Conservation (phyloP, 2,888 invertebrate species). For the Drosophila putrida region DNA sequence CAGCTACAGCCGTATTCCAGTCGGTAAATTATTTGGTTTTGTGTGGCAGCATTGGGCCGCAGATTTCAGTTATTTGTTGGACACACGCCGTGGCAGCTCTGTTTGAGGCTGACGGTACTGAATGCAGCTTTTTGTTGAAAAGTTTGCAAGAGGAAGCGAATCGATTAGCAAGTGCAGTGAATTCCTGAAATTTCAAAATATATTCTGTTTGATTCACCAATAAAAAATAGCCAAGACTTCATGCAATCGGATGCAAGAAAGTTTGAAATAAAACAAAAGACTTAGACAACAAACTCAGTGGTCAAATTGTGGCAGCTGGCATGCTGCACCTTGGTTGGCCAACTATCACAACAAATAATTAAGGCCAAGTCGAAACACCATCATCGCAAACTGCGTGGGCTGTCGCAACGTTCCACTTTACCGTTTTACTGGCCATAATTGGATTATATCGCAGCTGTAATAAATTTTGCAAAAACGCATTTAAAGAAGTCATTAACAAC, state of each 20-base stretch:
- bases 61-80: constrained; percentile 82
- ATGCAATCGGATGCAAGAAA: background rate
- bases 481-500: constrained; percentile 77
- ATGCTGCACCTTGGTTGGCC: constrained; percentile 39
- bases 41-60: constrained; percentile 78
- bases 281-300: constrained; percentile 65
- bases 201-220: background rate
- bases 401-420: constrained; percentile 48
- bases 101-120: constrained; percentile 67
- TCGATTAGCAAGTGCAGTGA: constrained; percentile 40
- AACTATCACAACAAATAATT: constrained; percentile 48
- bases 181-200: background rate
- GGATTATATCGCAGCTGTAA: constrained; percentile 62
- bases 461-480: constrained; percentile 48
- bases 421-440: constrained; percentile 58
- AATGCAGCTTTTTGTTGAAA: constrained; percentile 16
- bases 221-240: background rate
- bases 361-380: constrained; percentile 54
- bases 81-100: constrained; percentile 78
- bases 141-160: constrained; percentile 34
- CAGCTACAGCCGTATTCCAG: constrained; percentile 41
- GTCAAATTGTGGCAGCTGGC: constrained; percentile 27
- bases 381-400: constrained; percentile 49
- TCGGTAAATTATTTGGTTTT: constrained; percentile 73
- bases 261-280: constrained; percentile 55